These are phyloP conservation scores for Magallana angulata DNA, from an alignment of 1,140 invertebrate species.

Conservation along the genomic window DNA sequence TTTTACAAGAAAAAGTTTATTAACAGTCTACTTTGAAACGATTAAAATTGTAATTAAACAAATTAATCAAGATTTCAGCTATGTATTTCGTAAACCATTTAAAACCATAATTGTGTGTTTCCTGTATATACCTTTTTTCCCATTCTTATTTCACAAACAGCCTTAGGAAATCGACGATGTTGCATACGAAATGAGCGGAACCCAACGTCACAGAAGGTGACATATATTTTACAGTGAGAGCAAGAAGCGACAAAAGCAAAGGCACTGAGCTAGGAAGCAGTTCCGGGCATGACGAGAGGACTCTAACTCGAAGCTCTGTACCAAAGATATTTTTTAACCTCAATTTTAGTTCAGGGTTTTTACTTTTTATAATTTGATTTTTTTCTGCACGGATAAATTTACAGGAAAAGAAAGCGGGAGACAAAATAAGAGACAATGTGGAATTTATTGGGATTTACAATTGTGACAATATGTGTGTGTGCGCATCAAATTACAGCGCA, in stretches of 20 bases:
- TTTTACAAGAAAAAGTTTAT: too few relatives aligned
- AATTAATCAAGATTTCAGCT: background rate
- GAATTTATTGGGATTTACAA: conserved; percentile 23
- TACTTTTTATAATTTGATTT: background rate
- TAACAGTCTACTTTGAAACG: too few relatives aligned
- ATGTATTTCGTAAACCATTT: background rate
- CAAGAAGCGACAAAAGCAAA: conserved; percentile 7
- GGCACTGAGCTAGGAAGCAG: background rate
- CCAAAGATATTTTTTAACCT: too few relatives aligned
- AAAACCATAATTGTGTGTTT: background rate
- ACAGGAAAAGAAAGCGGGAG: background rate
- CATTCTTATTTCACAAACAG: conserved; percentile 20
- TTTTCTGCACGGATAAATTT: background rate
- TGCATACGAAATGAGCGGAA: background rate
- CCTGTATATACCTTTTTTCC: background rate
- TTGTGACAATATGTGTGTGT: conserved; percentile 23
- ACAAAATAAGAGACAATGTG: background rate
- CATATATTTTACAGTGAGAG: background rate
- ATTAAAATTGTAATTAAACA: too few relatives aligned
- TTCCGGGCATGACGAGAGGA: background rate
- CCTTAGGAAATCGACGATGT: background rate
- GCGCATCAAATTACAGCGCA: background rate
- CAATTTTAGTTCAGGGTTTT: background rate
- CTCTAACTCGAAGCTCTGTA: background rate
- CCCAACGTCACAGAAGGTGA: background rate